Percentiles rank a stretch among this genome's conserved stretches.
phyloP scores from a whole-genome alignment of 2,113 vertebrate species.

The Chaenogobius annularis region DNA sequence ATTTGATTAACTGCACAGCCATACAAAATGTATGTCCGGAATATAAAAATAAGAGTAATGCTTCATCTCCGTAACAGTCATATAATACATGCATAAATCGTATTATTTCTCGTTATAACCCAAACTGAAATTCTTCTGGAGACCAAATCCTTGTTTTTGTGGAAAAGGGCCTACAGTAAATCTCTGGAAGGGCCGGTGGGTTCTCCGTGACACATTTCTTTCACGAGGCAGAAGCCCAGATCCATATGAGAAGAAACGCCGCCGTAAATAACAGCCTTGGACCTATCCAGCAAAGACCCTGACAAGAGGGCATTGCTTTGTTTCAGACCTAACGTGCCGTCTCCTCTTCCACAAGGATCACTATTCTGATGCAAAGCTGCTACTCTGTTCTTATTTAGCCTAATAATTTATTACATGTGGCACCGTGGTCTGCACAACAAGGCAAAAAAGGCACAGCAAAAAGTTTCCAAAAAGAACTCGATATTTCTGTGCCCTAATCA shows the following conservation, averaged over 20 bases:
- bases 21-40: not conserved
- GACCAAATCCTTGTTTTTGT: conserved; percentile 43
- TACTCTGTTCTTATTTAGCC: conserved; percentile 80
- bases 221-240: conserved; percentile 45
- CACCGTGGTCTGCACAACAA: conserved; percentile 68
- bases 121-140: conserved; percentile 14
- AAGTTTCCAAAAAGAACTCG: conserved; percentile 65
- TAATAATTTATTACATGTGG: conserved; percentile 82
- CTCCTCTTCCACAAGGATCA: conserved; percentile 63
- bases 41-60: not conserved
- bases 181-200: conserved; percentile 39
- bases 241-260: conserved; percentile 46
- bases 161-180: conserved; percentile 44
- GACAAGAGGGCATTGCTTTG: conserved; percentile 59
- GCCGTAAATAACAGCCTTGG: conserved; percentile 62
- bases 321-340: conserved; percentile 54
- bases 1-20: not conserved
- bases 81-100: not conserved
- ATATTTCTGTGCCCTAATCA: conserved; percentile 81
- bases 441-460: conserved; percentile 75
- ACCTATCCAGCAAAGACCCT: conserved; percentile 49
- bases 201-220: conserved; percentile 28
- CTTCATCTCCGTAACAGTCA: not conserved
- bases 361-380: conserved; percentile 67
- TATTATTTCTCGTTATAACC: not conserved